phyloP scores from a whole-genome alignment of 2,888 invertebrate species.

The Platycheirus albimanus region DNA sequence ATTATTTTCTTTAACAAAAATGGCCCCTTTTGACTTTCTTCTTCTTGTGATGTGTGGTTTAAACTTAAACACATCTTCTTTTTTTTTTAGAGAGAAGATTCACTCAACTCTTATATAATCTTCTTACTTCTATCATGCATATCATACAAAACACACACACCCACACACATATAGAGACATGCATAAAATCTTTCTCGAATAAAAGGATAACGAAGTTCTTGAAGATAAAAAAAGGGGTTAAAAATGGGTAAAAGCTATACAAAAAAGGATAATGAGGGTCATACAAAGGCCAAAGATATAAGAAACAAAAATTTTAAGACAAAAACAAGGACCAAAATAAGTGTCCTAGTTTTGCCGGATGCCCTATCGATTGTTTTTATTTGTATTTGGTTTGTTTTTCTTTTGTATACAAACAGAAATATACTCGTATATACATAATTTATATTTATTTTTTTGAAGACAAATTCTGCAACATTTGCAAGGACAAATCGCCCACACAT shows the following conservation, averaged over 20 bases:
- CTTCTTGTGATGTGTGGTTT: no score
- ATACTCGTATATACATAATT: no score
- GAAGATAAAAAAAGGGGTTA: conserved; percentile 20
- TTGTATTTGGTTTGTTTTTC: conserved; percentile 8
- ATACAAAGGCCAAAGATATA: conserved; percentile 21
- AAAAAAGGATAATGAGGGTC: conserved; percentile 62
- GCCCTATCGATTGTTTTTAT: conserved; percentile 62
- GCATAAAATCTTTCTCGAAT: conserved; percentile 9
- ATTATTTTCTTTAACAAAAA: conserved; percentile 9
- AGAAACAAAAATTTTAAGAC: conserved; percentile 7
- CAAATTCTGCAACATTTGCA: conserved; percentile 51
- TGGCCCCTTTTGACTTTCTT: conserved; percentile 35
- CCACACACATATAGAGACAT: neutral
- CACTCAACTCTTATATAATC: conserved; percentile 21
- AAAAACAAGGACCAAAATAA: conserved; percentile 31
- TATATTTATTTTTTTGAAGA: conserved; percentile 16
- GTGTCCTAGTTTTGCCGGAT: conserved; percentile 54
- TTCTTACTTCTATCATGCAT: conserved; percentile 16
- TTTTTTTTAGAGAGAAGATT: neutral
- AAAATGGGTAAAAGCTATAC: conserved; percentile 12
- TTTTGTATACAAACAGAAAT: neutral
- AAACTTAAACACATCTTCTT: conserved; percentile 17
- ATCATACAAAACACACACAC: no score
- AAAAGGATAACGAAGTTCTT: conserved; percentile 50
- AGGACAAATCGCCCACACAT: conserved; percentile 60